phyloP scores from a whole-genome alignment of 1,140 invertebrate species.

The Ganaspis sp. region DNA sequence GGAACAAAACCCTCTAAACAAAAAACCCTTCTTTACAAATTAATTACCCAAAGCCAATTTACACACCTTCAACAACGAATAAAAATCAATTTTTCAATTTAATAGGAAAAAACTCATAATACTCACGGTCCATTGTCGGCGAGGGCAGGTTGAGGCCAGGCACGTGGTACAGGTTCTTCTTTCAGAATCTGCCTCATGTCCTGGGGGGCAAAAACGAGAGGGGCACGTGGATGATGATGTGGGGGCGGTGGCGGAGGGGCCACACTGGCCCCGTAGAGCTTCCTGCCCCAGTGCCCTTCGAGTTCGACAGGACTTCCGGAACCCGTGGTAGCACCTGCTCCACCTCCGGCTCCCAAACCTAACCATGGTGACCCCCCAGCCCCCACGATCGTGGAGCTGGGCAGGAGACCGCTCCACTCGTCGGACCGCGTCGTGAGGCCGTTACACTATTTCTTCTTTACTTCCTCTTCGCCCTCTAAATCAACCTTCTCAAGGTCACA shows the following conservation, averaged over 20 bases:
- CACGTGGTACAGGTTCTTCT: conserved; percentile 73
- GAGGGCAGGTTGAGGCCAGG: conserved; percentile 72
- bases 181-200: conserved; percentile 75
- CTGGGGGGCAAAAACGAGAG: conserved; percentile 73
- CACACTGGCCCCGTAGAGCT: conserved; percentile 73
- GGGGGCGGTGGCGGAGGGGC: conserved; percentile 73
- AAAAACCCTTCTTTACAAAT: too few relatives aligned
- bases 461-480: conserved; percentile 50
- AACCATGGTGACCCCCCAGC: conserved; percentile 76
- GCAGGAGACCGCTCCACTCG: conserved; percentile 75
- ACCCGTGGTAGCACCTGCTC: conserved; percentile 59
- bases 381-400: conserved; percentile 76
- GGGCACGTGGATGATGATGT: conserved; percentile 72
- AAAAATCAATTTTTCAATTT: too few relatives aligned
- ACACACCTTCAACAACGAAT: too few relatives aligned
- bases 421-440: conserved; percentile 76
- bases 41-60: too few relatives aligned
- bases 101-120: neutral
- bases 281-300: conserved; percentile 74
- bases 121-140: conserved; percentile 74
- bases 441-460: conserved; percentile 63
- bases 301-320: conserved; percentile 73
- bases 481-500: conserved; percentile 38
- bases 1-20: too few relatives aligned
- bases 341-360: conserved; percentile 70